phyloP scores from a whole-genome alignment of 2,888 invertebrate genomes.

The Carterocephalus palaemon region DNA sequence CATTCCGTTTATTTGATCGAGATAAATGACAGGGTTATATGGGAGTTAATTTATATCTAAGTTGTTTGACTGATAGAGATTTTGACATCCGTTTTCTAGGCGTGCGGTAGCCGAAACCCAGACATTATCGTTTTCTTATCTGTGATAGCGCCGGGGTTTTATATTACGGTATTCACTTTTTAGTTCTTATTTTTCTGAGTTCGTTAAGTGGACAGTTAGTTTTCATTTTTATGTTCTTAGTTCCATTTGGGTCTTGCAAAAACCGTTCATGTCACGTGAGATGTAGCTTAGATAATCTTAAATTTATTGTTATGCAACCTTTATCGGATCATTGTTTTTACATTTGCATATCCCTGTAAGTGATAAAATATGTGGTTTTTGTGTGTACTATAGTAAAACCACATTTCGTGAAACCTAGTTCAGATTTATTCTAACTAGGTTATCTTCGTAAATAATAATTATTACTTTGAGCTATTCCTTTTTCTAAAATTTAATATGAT shows the following conservation, averaged over 20 bases:
- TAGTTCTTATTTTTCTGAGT: conserved; percentile 19
- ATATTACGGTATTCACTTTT: conserved; percentile 35
- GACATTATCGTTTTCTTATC: conserved; percentile 50
- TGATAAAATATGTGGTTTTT: too few species aligned
- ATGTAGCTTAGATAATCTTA: conserved; percentile 19
- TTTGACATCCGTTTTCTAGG: conserved; percentile 33
- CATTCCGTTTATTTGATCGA: conserved; percentile 13
- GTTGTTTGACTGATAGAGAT: conserved; percentile 36
- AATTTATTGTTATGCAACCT: conserved; percentile 15
- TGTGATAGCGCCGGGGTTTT: conserved; percentile 39
- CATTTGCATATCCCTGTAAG: too few species aligned
- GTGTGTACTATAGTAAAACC: too few species aligned
- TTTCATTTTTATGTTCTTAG: conserved; percentile 26
- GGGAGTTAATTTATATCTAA: conserved; percentile 30
- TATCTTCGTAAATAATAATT: too few species aligned
- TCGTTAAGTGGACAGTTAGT: conserved; percentile 25
- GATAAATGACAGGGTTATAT: conserved; percentile 26
- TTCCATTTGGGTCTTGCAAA: conserved; percentile 9
- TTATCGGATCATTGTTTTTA: too few species aligned
- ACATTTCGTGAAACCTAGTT: too few species aligned
- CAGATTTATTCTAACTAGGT: too few species aligned
- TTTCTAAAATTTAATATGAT: too few species aligned
- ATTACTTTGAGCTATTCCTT: too few species aligned
- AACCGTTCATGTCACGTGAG: conserved; percentile 15
- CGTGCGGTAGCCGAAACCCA: conserved; percentile 40